A percentile compares a stretch with the other conserved stretches of the same genome.
These are phyloP conservation scores for Calliopsis andreniformis DNA, from an alignment of 1,140 invertebrate genomes.

Conservation along the genomic window DNA sequence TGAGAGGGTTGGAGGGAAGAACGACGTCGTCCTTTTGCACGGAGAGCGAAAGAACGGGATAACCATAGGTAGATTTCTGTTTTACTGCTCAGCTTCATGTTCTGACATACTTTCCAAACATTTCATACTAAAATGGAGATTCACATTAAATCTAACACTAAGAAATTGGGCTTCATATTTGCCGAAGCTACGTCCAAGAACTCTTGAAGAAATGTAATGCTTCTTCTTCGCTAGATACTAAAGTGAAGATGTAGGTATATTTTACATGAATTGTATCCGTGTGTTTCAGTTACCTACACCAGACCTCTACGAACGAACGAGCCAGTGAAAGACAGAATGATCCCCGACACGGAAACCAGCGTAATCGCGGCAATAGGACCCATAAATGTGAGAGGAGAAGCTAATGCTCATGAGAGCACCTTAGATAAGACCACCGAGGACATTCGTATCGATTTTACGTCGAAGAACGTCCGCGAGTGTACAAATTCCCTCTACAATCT, in stretches of 20 bases:
- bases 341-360: slow-evolving; percentile 86
- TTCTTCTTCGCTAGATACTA: too few relatives aligned
- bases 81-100: background rate
- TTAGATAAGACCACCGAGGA: slow-evolving; percentile 88
- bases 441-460: slow-evolving; percentile 88
- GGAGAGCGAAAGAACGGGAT: slow-evolving; percentile 90
- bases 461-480: slow-evolving; percentile 81
- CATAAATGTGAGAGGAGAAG: slow-evolving; percentile 89
- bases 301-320: slow-evolving; percentile 90
- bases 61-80: slow-evolving; percentile 83
- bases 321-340: slow-evolving; percentile 85
- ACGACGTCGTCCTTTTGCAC: slow-evolving; percentile 88
- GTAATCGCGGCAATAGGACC: slow-evolving; percentile 95
- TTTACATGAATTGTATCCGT: too few relatives aligned
- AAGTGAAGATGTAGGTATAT: too few relatives aligned
- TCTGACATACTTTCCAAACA: background rate
- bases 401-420: slow-evolving; percentile 87
- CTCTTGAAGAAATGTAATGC: too few relatives aligned
- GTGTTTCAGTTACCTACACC: slow-evolving; percentile 85
- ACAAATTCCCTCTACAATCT: slow-evolving; percentile 78
- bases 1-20: slow-evolving; percentile 88
- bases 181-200: too few relatives aligned
- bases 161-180: too few relatives aligned
- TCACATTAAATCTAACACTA: too few relatives aligned
- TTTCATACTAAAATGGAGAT: too few relatives aligned